Percentiles rank a stretch among this genome's conserved stretches.
phyloP scores from a whole-genome alignment of 1,140 invertebrate genomes.

The Phymorhynchus buccinoides region DNA sequence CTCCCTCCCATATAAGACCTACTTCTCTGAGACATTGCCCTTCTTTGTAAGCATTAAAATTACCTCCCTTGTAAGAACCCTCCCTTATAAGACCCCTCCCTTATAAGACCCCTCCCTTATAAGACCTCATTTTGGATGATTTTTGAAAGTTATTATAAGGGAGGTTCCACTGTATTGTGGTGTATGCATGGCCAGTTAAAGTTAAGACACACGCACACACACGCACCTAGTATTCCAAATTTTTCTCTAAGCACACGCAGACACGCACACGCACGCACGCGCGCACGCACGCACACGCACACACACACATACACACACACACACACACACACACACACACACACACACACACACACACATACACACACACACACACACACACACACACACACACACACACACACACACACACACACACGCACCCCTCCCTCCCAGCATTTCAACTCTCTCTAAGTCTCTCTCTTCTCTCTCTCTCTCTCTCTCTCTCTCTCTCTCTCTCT shows the following conservation, averaged over 20 bases:
- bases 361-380: not conserved
- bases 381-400: not conserved
- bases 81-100: no score
- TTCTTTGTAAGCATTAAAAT: no score
- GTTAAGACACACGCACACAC: not conserved
- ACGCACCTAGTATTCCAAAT: not conserved
- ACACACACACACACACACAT: not conserved
- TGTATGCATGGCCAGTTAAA: not conserved
- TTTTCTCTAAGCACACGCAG: not conserved
- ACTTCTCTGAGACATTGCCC: no score
- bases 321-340: not conserved
- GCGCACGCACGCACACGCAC: constrained; percentile 7
- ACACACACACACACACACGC: not conserved
- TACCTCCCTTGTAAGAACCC: no score
- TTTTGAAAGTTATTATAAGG: not conserved
- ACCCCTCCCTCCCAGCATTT: no score
- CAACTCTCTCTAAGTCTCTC: no score
- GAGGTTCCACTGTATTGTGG: not conserved
- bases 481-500: no score
- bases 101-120: no score
- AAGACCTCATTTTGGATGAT: no score
- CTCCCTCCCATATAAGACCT: no score
- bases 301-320: not conserved
- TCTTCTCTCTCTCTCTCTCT: no score
- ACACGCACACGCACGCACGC: constrained; percentile 12